These are phyloP conservation scores for Diaprepes abbreviatus DNA, from an alignment of 2,888 invertebrate genomes.

Conservation along the genomic window DNA sequence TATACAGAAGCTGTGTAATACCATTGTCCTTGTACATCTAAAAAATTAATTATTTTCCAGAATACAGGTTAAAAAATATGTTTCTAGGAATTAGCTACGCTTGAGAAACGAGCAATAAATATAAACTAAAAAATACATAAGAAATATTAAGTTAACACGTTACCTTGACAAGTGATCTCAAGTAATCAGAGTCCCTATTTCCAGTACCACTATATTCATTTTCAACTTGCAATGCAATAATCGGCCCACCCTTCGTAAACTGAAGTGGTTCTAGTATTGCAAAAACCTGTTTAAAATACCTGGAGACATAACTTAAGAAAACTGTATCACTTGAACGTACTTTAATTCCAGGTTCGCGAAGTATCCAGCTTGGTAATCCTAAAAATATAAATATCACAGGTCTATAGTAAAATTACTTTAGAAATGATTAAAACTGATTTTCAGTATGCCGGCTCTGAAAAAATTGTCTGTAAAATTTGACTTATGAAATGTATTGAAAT, in stretches of 20 bases:
- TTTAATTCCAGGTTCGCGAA: conserved; percentile 67
- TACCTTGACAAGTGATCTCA: conserved; percentile 64
- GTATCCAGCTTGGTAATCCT: conserved; percentile 61
- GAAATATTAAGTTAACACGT: too few species aligned
- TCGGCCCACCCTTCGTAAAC: conserved; percentile 83
- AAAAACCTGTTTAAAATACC: conserved; percentile 70
- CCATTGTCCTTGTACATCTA: conserved; percentile 56
- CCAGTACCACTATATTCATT: conserved; percentile 77
- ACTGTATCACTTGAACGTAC: conserved; percentile 58
- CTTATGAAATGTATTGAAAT: too few species aligned
- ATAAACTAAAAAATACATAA: too few species aligned
- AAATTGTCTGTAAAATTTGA: too few species aligned
- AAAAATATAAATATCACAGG: too few species aligned
- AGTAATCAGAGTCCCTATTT: conserved; percentile 60
- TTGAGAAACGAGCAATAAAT: too few species aligned
- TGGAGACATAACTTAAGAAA: conserved; percentile 65
- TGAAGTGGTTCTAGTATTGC: conserved; percentile 69
- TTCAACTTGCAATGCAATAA: conserved; percentile 90
- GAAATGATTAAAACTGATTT: too few species aligned
- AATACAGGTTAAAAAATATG: too few species aligned
- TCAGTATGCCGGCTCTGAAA: too few species aligned
- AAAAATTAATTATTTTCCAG: too few species aligned
- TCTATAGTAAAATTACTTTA: too few species aligned
- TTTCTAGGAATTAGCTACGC: too few species aligned
- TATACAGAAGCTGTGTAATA: conserved; percentile 68